These are phyloP conservation scores for Peromyscus maniculatus DNA, from an alignment of 2,113 vertebrate genomes.

Conservation along the genomic window DNA sequence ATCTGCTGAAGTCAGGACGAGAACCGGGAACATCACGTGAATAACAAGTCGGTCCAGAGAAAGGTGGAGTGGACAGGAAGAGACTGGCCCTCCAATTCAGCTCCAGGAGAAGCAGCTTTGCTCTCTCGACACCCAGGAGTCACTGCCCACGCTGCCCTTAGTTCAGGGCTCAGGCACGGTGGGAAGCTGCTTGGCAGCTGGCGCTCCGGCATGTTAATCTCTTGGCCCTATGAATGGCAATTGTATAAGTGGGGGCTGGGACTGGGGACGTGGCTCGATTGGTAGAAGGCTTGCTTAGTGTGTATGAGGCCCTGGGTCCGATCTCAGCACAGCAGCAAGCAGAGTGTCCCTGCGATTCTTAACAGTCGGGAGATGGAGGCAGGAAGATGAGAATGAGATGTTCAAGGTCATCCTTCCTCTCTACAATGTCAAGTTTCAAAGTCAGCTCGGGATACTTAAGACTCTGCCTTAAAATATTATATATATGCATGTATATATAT, in stretches of 20 bases:
- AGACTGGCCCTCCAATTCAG: neutral
- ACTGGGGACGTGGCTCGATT: neutral
- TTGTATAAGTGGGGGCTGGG: neutral
- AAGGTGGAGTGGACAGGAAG: neutral
- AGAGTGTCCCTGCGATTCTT: neutral
- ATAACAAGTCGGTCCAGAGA: neutral
- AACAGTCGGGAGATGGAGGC: neutral
- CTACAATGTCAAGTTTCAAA: neutral
- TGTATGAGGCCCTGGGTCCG: neutral
- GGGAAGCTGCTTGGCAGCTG: neutral
- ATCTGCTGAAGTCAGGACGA: neutral
- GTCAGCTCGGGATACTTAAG: neutral
- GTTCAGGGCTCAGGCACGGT: neutral
- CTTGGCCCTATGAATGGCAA: neutral
- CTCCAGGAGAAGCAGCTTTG: neutral
- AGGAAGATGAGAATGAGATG: too few relatives aligned
- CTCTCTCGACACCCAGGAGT: too few relatives aligned
- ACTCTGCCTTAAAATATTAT: neutral
- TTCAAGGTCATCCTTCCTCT: neutral
- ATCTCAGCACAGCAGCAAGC: neutral
- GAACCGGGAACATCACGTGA: neutral
- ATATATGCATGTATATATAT: too few relatives aligned
- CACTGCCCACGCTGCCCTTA: accelerated
- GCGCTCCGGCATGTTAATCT: accelerated
- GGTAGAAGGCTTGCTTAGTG: neutral